phyloP scores from a whole-genome alignment of 2,797 vertebrate genomes.

The Remorina albescens region DNA sequence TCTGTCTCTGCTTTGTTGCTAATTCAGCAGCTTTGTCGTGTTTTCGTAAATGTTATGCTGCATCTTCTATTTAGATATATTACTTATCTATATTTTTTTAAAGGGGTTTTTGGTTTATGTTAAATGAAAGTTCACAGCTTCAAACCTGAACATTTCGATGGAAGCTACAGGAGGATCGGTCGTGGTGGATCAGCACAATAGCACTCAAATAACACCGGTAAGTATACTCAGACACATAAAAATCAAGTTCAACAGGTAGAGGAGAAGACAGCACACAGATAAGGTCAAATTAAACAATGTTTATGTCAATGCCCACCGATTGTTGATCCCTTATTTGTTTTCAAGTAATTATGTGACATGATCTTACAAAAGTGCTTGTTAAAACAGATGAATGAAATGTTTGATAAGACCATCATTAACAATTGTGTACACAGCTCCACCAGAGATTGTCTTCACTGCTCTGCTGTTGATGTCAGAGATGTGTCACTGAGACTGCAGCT shows the following conservation, averaged over 20 bases:
- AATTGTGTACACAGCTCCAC: background rate
- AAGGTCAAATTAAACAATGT: constrained; percentile 4
- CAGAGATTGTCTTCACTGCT: no score
- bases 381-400: background rate
- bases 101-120: no score
- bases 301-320: background rate
- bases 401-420: constrained; percentile 15
- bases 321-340: constrained; percentile 13
- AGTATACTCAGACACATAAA: background rate
- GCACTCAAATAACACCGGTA: background rate
- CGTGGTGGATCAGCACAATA: background rate
- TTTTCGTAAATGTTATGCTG: no score
- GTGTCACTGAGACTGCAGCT: constrained; percentile 49
- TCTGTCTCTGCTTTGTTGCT: no score
- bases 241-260: background rate
- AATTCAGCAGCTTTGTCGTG: no score
- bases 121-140: background rate
- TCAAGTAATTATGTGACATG: background rate
- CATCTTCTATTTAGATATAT: no score
- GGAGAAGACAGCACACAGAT: background rate
- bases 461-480: background rate
- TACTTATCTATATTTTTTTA: background rate
- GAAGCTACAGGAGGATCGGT: background rate
- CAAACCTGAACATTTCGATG: no score
- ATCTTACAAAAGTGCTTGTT: constrained; percentile 1